phyloP scores from a whole-genome alignment of 2,888 invertebrate species.

The Microdon myrmicae region DNA sequence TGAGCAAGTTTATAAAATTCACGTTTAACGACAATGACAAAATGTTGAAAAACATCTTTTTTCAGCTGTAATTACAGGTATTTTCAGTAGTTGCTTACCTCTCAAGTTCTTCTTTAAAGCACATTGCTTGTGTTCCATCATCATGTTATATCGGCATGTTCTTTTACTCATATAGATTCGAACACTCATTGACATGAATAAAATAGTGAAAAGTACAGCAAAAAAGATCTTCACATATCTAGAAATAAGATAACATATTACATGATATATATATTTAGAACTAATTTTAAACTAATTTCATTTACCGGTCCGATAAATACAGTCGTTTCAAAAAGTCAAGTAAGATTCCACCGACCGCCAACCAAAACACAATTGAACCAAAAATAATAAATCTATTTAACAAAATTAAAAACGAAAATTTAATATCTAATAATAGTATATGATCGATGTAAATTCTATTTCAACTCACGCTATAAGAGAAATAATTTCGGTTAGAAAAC shows the following conservation, averaged over 20 bases:
- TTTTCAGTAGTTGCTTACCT: slow-evolving; percentile 1
- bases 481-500: slow-evolving; percentile 17
- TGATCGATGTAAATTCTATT: too few relatives aligned
- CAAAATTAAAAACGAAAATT: neutral
- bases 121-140: neutral
- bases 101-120: neutral
- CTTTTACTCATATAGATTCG: slow-evolving; percentile 3
- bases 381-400: slow-evolving; percentile 22
- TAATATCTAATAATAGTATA: neutral
- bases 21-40: too few relatives aligned
- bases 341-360: slow-evolving; percentile 9
- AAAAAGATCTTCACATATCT: slow-evolving; percentile 5
- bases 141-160: neutral
- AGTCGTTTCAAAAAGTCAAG: slow-evolving; percentile 8
- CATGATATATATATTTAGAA: too few relatives aligned
- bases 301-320: slow-evolving; percentile 12
- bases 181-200: slow-evolving; percentile 14
- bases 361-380: slow-evolving; percentile 27
- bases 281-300: too few relatives aligned
- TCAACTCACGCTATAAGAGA: slow-evolving; percentile 32
- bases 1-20: too few relatives aligned
- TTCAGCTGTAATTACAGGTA: too few relatives aligned
- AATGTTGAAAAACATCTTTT: too few relatives aligned
- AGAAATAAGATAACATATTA: neutral
- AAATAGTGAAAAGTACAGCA: neutral